phyloP scores from a whole-genome alignment of 2,113 vertebrate species.

The Gallinago undulata region DNA sequence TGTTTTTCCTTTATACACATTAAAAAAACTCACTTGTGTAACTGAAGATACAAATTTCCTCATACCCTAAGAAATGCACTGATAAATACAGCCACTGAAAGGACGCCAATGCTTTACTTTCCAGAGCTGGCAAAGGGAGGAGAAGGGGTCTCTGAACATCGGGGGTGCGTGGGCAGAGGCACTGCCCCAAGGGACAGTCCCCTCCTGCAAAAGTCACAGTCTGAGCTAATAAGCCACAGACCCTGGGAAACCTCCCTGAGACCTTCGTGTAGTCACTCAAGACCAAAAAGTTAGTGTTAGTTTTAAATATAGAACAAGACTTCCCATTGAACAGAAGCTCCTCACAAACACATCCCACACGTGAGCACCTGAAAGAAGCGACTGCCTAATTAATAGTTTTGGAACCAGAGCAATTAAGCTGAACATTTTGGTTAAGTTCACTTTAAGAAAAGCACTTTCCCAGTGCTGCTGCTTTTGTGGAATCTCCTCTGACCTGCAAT shows the following conservation, averaged over 20 bases:
- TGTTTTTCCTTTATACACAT: background rate
- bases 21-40: background rate
- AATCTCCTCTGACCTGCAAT: background rate
- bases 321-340: background rate
- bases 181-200: background rate
- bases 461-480: background rate
- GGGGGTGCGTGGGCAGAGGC: background rate
- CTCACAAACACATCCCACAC: background rate
- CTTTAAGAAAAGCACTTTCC: background rate
- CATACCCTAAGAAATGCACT: background rate
- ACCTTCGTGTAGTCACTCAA: too few species aligned
- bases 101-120: background rate
- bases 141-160: fast-evolving
- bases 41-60: background rate
- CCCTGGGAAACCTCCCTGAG: background rate
- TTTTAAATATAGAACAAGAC: background rate
- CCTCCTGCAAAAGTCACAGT: background rate
- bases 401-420: background rate
- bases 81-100: background rate
- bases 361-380: background rate
- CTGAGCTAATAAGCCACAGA: background rate
- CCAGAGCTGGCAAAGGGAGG: background rate
- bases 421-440: background rate
- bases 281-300: background rate
- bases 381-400: background rate